Evolutionary conservation across 2,797 vertebrate genomes (phyloP).

Genomic region (Cuniculus paca): DNA sequence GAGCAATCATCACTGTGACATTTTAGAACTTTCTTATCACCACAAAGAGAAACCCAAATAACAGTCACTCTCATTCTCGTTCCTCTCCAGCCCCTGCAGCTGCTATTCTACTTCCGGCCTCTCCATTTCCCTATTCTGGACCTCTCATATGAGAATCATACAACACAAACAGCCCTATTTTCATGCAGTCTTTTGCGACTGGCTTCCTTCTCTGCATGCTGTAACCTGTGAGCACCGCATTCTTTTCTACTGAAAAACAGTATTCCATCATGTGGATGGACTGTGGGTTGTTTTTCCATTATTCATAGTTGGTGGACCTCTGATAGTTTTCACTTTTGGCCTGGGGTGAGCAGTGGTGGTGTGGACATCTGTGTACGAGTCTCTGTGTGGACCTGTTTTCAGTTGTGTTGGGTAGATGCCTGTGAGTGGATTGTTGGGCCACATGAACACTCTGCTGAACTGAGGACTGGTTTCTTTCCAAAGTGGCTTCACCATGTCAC

Average conservation of each 20-base stretch:
- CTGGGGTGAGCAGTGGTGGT: not conserved
- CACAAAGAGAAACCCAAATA: not conserved
- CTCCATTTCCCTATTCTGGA: not conserved
- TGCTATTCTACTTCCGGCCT: not conserved
- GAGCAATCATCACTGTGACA: not conserved
- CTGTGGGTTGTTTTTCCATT: not conserved
- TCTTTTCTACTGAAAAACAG: not conserved
- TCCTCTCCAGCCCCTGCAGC: not conserved
- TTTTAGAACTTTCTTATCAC: not conserved
- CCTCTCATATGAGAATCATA: not conserved
- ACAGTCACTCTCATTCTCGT: not conserved
- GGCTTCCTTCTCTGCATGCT: not conserved
- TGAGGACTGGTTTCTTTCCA: not conserved
- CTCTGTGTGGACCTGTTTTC: not conserved
- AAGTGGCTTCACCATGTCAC: not conserved
- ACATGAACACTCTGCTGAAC: not conserved
- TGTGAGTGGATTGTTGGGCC: not conserved
- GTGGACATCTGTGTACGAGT: no score
- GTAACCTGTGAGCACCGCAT: not conserved
- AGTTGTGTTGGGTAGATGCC: not conserved
- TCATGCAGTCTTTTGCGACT: not conserved
- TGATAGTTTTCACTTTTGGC: not conserved
- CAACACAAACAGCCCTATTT: not conserved
- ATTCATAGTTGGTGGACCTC: not conserved
- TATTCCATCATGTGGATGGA: not conserved